Evolutionary conservation across 2,888 invertebrate genomes (phyloP).

Genomic region (Arge pagana): DNA sequence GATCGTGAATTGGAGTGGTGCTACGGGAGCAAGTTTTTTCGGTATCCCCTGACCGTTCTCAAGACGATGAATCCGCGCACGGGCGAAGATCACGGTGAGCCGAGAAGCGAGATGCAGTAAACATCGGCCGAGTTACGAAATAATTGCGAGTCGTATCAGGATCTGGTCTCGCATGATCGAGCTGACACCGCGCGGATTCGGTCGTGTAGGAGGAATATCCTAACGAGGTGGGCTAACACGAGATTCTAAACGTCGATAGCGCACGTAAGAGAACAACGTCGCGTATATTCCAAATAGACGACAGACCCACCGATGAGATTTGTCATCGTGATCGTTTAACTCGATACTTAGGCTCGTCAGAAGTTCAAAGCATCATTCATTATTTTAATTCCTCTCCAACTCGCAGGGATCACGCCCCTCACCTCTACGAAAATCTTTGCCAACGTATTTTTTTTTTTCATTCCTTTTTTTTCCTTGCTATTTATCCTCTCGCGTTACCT

Average conservation of each 20-base stretch:
- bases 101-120: constrained; percentile 3
- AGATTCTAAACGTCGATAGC: constrained; percentile 14
- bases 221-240: constrained; percentile 12
- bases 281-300: neutral
- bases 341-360: neutral
- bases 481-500: too few relatives aligned
- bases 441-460: too few relatives aligned
- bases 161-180: constrained; percentile 13
- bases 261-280: neutral
- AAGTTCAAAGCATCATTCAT: neutral
- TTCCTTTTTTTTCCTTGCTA: too few relatives aligned
- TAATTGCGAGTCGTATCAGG: constrained; percentile 2
- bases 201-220: constrained; percentile 13
- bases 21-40: too few relatives aligned
- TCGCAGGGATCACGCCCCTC: too few relatives aligned
- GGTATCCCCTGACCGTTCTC: too few relatives aligned
- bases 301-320: constrained; percentile 1
- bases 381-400: constrained; percentile 1
- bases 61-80: too few relatives aligned
- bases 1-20: too few relatives aligned
- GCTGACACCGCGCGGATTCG: constrained; percentile 5
- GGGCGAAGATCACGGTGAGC: too few relatives aligned
- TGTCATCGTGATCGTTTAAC: constrained; percentile 12
- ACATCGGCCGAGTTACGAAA: constrained; percentile 5
- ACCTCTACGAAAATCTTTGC: too few relatives aligned